These are phyloP conservation scores for Bradysia coprophila DNA, from an alignment of 1,140 invertebrate species.

Conservation along the genomic window DNA sequence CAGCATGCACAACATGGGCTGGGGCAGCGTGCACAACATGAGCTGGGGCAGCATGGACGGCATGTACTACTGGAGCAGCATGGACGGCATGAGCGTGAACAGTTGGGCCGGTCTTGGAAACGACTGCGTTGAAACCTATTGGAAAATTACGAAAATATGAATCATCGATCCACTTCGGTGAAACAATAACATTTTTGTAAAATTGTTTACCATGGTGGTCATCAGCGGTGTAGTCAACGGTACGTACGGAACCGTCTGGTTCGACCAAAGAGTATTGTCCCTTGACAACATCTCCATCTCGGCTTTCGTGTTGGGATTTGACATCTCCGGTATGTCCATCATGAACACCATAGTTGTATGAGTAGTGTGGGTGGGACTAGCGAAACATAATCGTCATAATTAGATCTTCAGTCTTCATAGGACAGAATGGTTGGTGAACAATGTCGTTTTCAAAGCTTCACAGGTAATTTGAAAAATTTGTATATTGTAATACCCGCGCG, in stretches of 20 bases:
- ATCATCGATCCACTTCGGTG: no score
- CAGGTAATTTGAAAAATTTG: no score
- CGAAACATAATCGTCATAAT: no score
- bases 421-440: no score
- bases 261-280: constrained; percentile 24
- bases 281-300: constrained; percentile 24
- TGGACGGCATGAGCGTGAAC: constrained; percentile 24
- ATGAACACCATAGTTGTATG: constrained; percentile 21
- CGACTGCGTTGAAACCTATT: constrained; percentile 7
- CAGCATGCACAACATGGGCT: constrained; percentile 16
- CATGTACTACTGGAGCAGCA: constrained; percentile 11
- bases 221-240: no score
- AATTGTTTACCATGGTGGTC: no score
- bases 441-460: no score
- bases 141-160: no score
- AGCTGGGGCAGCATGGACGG: constrained; percentile 14
- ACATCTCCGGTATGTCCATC: constrained; percentile 25
- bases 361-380: constrained; percentile 24
- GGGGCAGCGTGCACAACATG: constrained; percentile 13
- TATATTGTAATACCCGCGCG: no score
- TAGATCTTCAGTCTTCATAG: no score
- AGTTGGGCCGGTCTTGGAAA: constrained; percentile 31
- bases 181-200: no score
- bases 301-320: constrained; percentile 23
- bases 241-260: constrained; percentile 23